Evolutionary conservation across 2,888 invertebrate species (phyloP), one percentile per base, ranked within the genome.

Genomic region (Brachycybe producta): DNA sequence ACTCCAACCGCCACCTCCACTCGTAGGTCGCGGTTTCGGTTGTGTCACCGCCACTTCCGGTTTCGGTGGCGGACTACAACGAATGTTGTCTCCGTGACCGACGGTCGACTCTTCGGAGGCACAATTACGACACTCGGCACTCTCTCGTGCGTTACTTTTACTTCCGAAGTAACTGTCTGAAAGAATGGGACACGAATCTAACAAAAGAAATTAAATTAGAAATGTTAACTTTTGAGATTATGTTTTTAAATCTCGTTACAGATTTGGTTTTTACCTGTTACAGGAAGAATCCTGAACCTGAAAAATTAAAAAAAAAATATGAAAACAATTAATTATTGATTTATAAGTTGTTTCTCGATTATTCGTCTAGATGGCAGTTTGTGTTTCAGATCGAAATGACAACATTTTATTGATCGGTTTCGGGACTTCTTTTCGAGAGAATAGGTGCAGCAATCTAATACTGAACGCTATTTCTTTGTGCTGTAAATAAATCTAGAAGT

Each of bases 1-100:
- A 28, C 50, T 54, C 53, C 53, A 53, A 43, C 49, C 50, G 51
- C 54, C 55, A 27, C 53, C 55, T 8, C 52, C 35, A 24, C 36
- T 21, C 23, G 47, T 28, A 17, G 42, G 26, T 15, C 28, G 19
- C 8, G 42, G 5, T 17, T 42, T 42, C 5, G 24, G 42, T 8
- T 23, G 19, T 8, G 28, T 27, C 11, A 19, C 42, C 17, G 24
- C 15, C n/a, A n/a, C n/a, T n/a, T n/a, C n/a, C n/a, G n/a, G n/a
- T n/a, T n/a, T n/a, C n/a, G n/a, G n/a, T n/a, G n/a, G n/a, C n/a
- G n/a, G n/a, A n/a, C n/a, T n/a, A n/a, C n/a, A n/a, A n/a, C n/a
- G n/a, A n/a, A n/a, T n/a, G n/a, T n/a, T n/a, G n/a, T n/a, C n/a
- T n/a, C n/a, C n/a, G n/a, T n/a, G n/a, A n/a, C n/a, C n/a, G n/a